Percentiles rank a stretch among this genome's conserved stretches.
Evolutionary conservation across 2,888 invertebrate genomes (phyloP).

Genomic region (Melanostoma scalare): DNA sequence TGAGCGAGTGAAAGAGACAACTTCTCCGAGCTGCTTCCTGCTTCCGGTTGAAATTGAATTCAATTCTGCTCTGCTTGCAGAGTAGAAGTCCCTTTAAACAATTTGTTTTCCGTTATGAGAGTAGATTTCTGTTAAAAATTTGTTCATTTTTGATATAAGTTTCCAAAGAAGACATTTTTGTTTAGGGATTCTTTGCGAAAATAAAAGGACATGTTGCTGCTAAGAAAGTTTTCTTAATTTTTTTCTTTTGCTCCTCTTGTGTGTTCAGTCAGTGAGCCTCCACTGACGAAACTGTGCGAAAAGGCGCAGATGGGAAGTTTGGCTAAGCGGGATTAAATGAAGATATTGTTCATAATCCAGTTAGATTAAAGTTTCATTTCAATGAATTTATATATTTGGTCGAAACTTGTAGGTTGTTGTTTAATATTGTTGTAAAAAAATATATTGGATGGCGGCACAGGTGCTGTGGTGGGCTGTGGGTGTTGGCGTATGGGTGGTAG

Average conservation of each 20-base stretch:
- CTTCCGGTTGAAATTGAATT: conserved; percentile 31
- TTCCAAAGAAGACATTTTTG: conserved; percentile 3
- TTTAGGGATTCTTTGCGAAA: conserved; percentile 1
- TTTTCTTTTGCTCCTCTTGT: conserved; percentile 30
- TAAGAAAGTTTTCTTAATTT: conserved; percentile 24
- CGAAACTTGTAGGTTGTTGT: not conserved
- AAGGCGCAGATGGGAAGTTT: conserved; percentile 33
- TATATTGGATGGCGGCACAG: too few relatives aligned
- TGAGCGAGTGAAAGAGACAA: conserved; percentile 3
- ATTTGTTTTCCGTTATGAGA: conserved; percentile 30
- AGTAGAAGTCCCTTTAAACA: conserved; percentile 41
- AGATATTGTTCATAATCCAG: conserved; percentile 41
- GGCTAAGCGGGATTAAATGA: conserved; percentile 46
- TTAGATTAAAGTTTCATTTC: conserved; percentile 18
- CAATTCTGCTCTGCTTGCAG: not conserved
- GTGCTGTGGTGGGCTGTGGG: too few relatives aligned
- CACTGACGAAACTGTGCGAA: not conserved
- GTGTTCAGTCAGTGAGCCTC: not conserved
- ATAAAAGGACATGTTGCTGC: conserved; percentile 19
- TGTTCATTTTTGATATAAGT: not conserved
- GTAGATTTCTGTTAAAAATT: conserved; percentile 16
- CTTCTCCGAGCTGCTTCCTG: conserved; percentile 13
- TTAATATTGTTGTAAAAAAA: not conserved
- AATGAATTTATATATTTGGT: not conserved
- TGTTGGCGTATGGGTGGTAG: not conserved